A percentile compares a stretch with the other conserved stretches of the same genome.
Conservation (phyloP, 1,140 invertebrate genomes). For the Mylabris phalerata region DNA sequence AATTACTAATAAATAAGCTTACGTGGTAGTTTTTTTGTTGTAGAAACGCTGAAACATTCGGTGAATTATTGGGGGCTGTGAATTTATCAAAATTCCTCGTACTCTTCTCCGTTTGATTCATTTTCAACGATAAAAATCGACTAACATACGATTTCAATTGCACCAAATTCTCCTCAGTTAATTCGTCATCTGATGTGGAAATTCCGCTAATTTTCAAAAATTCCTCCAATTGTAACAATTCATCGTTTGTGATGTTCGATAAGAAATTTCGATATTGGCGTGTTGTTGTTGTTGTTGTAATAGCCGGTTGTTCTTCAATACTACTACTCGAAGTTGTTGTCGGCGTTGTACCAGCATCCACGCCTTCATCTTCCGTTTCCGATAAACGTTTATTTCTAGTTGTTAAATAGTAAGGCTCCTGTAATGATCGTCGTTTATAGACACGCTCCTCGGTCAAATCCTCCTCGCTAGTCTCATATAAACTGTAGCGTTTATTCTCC, state of each 20-base stretch:
- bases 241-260: conserved; percentile 51
- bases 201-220: conserved; percentile 66
- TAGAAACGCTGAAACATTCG: conserved; percentile 56
- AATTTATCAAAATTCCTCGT: conserved; percentile 52
- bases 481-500: conserved; percentile 62
- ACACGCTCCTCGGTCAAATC: conserved; percentile 34
- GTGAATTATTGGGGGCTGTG: conserved; percentile 63
- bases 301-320: conserved; percentile 31
- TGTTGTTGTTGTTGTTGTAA: conserved; percentile 35
- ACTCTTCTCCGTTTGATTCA: conserved; percentile 54
- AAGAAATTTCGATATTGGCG: conserved; percentile 32
- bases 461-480: conserved; percentile 63
- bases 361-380: conserved; percentile 55
- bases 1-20: background rate
- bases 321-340: conserved; percentile 33
- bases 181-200: conserved; percentile 57
- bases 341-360: conserved; percentile 39
- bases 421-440: conserved; percentile 61
- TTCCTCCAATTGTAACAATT: conserved; percentile 63
- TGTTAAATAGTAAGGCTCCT: conserved; percentile 61
- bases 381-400: conserved; percentile 41
- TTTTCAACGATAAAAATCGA: conserved; percentile 52
- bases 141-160: conserved; percentile 63
- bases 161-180: conserved; percentile 56
- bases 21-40: conserved; percentile 43